Base-by-base conservation (phyloP, 2,888 invertebrate species). In the Campoplex capitator region DNA sequence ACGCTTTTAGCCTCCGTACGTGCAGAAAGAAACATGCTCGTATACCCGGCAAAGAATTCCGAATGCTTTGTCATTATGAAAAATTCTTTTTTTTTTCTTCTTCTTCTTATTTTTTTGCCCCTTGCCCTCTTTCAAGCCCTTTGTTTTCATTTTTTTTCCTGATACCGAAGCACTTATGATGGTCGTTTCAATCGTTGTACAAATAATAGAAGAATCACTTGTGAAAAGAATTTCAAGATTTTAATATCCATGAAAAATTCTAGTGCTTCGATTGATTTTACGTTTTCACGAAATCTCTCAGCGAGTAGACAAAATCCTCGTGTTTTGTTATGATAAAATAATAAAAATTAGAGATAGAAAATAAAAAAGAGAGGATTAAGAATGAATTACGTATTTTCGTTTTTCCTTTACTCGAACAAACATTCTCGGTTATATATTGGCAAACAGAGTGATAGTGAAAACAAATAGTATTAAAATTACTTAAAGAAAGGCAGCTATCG, bases 1-100 rank as follows among this genome's bases (percentile, higher is more conserved):
- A 75, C 67, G 54, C 83, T 79, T 51, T 73, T 45, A 68, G 76
- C 42, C 71, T 45, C 32, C 48, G 67, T 45, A 54, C 62, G 82
- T 73, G 42, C 32, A 51, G 48, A 78, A 74, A 85, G 56, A 78
- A 65, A 79, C 74, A 79, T 67, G 67, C 28, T 32, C 67, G 32
- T 51, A 42, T 68, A 48, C 67, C 67, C 35, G 73, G 51, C 28
- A 54, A 73, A 54, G 76, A 45, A 76, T 76, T 28, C 65, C 65
- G 62, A 48, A 65, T 48, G 48, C 62, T 73, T 76, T 48, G 65
- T 65, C 62, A 48, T 48, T 48, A 48, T 32, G 58, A 58, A 51
- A 42, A 62, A 76, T 65, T 11, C 75, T 18, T 51, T 38, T 45
- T 45, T 65, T 18, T 32, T 65, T 6, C 75, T 32, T 32, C 13